These are phyloP conservation scores for Drosophila cardini DNA, from an alignment of 1,140 invertebrate species.

Conservation along the genomic window DNA sequence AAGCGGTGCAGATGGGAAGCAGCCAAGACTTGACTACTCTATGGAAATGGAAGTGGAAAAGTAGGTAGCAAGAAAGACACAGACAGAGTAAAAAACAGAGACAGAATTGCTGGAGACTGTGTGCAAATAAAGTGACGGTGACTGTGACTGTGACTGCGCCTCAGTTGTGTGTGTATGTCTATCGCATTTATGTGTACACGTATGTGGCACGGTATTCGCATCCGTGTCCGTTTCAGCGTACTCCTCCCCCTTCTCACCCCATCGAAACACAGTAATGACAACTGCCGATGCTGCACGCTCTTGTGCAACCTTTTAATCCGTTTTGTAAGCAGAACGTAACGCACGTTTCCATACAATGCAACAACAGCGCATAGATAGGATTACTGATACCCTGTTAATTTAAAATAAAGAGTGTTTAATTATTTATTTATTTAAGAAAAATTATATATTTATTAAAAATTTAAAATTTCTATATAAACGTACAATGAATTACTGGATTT, in stretches of 20 bases:
- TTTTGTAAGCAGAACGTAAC: conserved; percentile 84
- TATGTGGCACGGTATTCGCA: conserved; percentile 45
- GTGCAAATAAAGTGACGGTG: conserved; percentile 76
- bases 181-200: conserved; percentile 12
- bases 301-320: conserved; percentile 84
- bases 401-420: not conserved
- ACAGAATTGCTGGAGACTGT: conserved; percentile 25
- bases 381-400: conserved; percentile 18
- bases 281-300: conserved; percentile 64
- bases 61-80: not conserved
- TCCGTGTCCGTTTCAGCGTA: conserved; percentile 43
- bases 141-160: conserved; percentile 60
- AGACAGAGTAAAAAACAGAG: not conserved
- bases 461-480: too few species aligned
- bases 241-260: too few species aligned
- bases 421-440: not conserved
- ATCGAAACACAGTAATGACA: conserved; percentile 5
- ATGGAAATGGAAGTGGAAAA: not conserved
- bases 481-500: too few species aligned
- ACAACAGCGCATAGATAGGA: conserved; percentile 26
- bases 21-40: conserved; percentile 10
- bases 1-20: conserved; percentile 37
- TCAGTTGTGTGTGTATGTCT: conserved; percentile 24
- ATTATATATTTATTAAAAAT: too few species aligned
- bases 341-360: conserved; percentile 71